Base-by-base conservation (phyloP, 1,140 invertebrate species). In the Telenomus remus region DNA sequence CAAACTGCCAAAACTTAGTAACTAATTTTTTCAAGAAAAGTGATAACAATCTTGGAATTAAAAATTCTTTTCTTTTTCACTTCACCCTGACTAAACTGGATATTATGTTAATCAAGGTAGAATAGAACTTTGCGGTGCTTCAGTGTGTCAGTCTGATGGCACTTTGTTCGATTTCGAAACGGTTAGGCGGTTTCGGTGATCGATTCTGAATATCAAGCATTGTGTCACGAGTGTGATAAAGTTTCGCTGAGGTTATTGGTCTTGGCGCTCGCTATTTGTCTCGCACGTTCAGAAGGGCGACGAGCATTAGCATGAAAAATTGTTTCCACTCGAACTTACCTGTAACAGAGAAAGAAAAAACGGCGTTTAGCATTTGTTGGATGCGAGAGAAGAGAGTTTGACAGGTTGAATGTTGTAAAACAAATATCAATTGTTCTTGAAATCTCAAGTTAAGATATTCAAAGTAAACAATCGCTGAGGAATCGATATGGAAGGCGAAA, bases 261-360 rank as follows among this genome's bases (percentile, higher is more conserved):
- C 42, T 27, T 12, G 14, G 37, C 13, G 27, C 13, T 53, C 12
- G 12, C 8, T n/a, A 14, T 27, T 27, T 27, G 19, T 27, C 19
- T 27, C 19, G 19, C 19, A 3, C 2, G 6, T 1, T 27, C 19
- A n/a, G 19, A 27, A 27, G 19, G 19, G 19, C 19, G n/a, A n/a
- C 19, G 19, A 1, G 2, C 19, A 27, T 27, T 27, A 3, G 19
- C 19, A 27, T 27, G 19, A 27, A 27, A 27, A 27, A 27, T 27
- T 27, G 19, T 27, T 27, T 27, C 6, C 19, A 46, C 43, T 46
- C 13, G 34, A 35, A 65, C 80, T 72, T 79, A 83, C 81, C 80
- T 83, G 75, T 46, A 83, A 82, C 75, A 81, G 7, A 72, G 64
- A 80, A 54, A 65, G 11, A 54, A 19, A 13, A 39, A 39, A 39